Percentiles rank a stretch among this genome's conserved stretches.
Conservation (phyloP, 2,113 vertebrate genomes). For the Tylochromis polylepis region DNA sequence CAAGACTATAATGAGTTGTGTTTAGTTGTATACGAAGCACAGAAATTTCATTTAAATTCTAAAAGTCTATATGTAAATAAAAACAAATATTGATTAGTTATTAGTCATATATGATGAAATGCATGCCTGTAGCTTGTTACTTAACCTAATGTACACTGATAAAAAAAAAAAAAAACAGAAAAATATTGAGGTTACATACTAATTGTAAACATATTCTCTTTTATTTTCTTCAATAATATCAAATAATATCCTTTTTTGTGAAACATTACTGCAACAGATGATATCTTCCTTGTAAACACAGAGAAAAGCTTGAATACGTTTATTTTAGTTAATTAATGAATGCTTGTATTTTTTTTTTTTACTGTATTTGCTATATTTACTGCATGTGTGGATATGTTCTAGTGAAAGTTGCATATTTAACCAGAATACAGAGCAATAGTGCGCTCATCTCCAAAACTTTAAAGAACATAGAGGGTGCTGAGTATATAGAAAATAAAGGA, state of each 20-base stretch:
- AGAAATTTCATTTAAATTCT: neutral
- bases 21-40: neutral
- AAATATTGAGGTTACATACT: neutral
- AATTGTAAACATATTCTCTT: neutral
- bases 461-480: neutral
- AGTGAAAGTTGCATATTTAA: neutral
- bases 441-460: neutral
- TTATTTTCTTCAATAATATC: neutral
- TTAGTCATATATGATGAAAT: neutral
- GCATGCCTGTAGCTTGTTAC: too few species aligned
- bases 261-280: neutral
- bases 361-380: neutral
- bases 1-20: neutral
- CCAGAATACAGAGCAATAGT: neutral
- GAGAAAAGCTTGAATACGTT: neutral
- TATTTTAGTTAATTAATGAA: neutral
- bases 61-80: neutral
- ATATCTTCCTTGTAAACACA: accelerated
- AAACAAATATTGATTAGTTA: neutral
- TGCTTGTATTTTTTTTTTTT: neutral
- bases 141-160: neutral
- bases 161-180: neutral
- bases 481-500: neutral
- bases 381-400: neutral
- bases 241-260: neutral